phyloP scores from a whole-genome alignment of 1,140 invertebrate genomes.

The Hyles euphorbiae region DNA sequence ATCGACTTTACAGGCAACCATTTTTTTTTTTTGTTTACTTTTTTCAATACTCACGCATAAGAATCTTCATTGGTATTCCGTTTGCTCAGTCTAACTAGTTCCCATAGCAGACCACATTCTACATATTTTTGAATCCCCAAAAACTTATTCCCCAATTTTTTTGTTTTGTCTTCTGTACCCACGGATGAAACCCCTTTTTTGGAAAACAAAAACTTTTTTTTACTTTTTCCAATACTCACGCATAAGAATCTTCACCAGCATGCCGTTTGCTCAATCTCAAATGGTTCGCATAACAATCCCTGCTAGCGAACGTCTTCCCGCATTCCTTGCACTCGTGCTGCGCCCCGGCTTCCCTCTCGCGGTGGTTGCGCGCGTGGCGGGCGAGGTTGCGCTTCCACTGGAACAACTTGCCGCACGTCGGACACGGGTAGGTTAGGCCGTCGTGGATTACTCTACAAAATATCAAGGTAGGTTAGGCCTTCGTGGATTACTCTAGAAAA shows the following conservation, averaged over 20 bases:
- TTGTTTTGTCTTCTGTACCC: too few species aligned
- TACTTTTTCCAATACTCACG: conserved; percentile 32
- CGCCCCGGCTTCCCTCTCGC: conserved; percentile 41
- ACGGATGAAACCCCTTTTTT: too few species aligned
- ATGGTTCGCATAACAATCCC: conserved; percentile 63
- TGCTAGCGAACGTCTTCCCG: conserved; percentile 50
- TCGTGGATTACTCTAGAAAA: too few species aligned
- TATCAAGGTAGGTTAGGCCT: not conserved
- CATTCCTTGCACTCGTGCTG: conserved; percentile 50
- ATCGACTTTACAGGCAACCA: too few species aligned
- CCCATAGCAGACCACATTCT: too few species aligned
- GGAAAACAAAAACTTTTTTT: too few species aligned
- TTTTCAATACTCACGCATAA: too few species aligned
- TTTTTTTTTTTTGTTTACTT: too few species aligned
- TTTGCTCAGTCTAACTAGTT: too few species aligned
- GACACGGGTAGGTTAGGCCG: conserved; percentile 52
- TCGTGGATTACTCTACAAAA: conserved; percentile 55
- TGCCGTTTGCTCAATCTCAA: conserved; percentile 59
- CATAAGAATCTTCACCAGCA: conserved; percentile 36
- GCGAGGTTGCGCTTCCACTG: conserved; percentile 63
- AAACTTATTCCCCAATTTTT: too few species aligned
- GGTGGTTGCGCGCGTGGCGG: conserved; percentile 47
- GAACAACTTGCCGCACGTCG: conserved; percentile 59
- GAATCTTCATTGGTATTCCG: too few species aligned
- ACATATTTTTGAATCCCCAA: too few species aligned